Conservation (phyloP, 2,888 invertebrate genomes). For the Drosophila paranaensis region DNA sequence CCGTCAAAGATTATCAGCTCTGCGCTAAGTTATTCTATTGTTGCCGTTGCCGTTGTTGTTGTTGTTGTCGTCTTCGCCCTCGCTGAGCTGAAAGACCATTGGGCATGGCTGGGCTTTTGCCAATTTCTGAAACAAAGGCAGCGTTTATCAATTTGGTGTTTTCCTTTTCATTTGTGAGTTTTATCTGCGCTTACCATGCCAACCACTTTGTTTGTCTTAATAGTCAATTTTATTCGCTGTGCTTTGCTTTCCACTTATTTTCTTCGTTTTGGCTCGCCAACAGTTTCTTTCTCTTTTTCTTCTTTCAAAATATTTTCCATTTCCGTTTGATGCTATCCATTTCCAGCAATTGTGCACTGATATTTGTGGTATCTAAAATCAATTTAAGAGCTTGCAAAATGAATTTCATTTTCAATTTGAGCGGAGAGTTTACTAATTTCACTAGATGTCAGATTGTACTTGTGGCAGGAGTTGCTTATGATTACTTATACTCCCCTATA, state of each 20-base stretch:
- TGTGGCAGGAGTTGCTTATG: neutral
- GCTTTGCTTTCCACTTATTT: conserved; percentile 17
- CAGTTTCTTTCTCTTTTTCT: conserved; percentile 1
- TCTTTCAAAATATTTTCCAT: conserved; percentile 30
- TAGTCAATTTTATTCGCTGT: conserved; percentile 59
- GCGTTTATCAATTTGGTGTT: conserved; percentile 68
- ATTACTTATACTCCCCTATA: neutral
- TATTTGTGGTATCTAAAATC: conserved; percentile 49
- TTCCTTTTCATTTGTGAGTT: conserved; percentile 49
- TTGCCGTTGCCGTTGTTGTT: neutral
- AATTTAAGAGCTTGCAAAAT: conserved; percentile 22
- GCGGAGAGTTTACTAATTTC: neutral
- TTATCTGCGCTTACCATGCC: conserved; percentile 42
- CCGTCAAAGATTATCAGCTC: conserved; percentile 62
- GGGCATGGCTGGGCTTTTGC: conserved; percentile 5
- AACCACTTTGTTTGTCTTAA: conserved; percentile 53
- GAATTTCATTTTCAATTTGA: conserved; percentile 5
- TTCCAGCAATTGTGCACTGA: conserved; percentile 45
- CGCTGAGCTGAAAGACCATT: conserved; percentile 23
- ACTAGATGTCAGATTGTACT: neutral
- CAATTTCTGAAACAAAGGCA: conserved; percentile 38
- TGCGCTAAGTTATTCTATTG: conserved; percentile 51
- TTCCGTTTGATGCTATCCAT: conserved; percentile 58
- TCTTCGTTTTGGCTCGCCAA: neutral
- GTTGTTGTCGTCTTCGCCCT: conserved; percentile 21